Evolutionary conservation across 1,140 invertebrate genomes (phyloP), one percentile per base, ranked within the genome.

Genomic region (Brachionus koreanus): DNA sequence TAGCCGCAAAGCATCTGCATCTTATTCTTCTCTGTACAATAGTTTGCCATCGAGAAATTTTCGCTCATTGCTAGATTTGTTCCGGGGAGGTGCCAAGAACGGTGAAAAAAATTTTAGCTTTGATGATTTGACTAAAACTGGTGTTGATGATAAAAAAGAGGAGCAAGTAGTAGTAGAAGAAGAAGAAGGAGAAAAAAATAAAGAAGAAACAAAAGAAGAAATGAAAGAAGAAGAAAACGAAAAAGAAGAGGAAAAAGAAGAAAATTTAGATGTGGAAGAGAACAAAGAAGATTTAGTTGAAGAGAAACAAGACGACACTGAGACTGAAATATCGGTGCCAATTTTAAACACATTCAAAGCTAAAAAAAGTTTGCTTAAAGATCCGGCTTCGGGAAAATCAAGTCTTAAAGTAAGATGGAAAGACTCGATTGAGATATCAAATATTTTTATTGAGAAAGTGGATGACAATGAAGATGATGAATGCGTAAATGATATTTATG

Each of bases 351-450:
- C 69, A 10, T 74, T 49, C 25, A 74, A 49, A 10, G 42, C n/a
- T 16, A 74, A 74, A 25, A 74, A 74, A 10, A 74, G 69, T n/a
- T 6, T 74, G 16, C 23, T 74, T 4, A 74, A 74, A 49, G 69
- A 74, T 39, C 42, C 69, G 9, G 12, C 16, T 0, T 39, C 39
- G 9, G 69, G 69, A 10, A 74, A 74, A 9, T 46, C 39, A 3
- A 74, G 69, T 25, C 37, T 79, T 12, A 79, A 79, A 61, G 76
- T 79, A 13, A 10, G 76, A 61, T 79, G 76, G 76, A 79, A 79
- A n/a, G 76, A 79, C 39, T 61, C 61, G 33, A 79, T 79, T 61
- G 76, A 79, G 33, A 79, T 79, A 37, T 79, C 76, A 12, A 79
- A 79, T 16, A 65, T 79, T 25, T n/a, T 79, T 6, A 65, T 61